phyloP scores from a whole-genome alignment of 2,113 vertebrate species.

The Pelecanoides urinatrix region DNA sequence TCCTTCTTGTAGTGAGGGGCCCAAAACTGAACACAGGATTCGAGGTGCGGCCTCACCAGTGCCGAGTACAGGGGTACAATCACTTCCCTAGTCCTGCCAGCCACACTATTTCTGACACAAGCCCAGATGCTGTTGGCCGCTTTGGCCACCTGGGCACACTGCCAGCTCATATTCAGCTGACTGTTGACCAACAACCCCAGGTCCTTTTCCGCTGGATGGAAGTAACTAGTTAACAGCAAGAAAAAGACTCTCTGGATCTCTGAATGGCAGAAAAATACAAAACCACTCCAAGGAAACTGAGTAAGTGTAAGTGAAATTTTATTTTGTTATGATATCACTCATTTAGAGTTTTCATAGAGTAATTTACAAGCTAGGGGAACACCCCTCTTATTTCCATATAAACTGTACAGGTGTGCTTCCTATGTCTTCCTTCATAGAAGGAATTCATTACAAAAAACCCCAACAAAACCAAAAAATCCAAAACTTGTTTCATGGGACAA shows the following conservation, averaged over 20 bases:
- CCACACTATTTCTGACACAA: background rate
- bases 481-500: background rate
- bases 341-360: background rate
- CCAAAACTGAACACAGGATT: background rate
- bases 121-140: background rate
- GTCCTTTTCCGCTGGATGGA: background rate
- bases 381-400: background rate
- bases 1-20: background rate
- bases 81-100: background rate
- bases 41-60: background rate
- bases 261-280: background rate
- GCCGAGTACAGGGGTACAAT: background rate
- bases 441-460: background rate
- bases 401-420: background rate
- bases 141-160: background rate
- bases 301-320: background rate
- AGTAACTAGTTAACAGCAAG: background rate
- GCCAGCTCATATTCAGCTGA: rapidly evolving
- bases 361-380: background rate
- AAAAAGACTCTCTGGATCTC: background rate
- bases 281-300: background rate
- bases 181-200: background rate
- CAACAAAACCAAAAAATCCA: background rate
- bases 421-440: background rate
- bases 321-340: background rate